A percentile compares a stretch with the other conserved stretches of the same genome.
phyloP scores from a whole-genome alignment of 2,888 invertebrate genomes.

The Temnothorax unifasciatus region DNA sequence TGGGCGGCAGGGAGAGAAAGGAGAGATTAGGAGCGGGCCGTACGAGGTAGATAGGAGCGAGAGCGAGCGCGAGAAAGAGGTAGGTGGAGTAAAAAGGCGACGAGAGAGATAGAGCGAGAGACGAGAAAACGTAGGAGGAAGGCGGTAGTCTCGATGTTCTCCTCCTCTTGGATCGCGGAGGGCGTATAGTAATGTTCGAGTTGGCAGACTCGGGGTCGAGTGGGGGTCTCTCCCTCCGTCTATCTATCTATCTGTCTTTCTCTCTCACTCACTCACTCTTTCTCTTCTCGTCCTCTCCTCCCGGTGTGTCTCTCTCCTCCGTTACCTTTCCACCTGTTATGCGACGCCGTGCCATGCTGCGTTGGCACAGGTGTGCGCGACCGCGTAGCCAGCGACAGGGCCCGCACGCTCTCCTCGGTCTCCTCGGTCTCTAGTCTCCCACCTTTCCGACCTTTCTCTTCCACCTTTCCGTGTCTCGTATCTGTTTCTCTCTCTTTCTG shows the following conservation, averaged over 20 bases:
- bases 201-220: constrained; percentile 79
- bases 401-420: constrained; percentile 60
- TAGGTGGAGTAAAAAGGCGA: constrained; percentile 56
- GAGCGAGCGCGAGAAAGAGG: constrained; percentile 61
- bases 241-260: constrained; percentile 59
- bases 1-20: constrained; percentile 51
- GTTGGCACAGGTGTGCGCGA: constrained; percentile 79
- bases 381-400: constrained; percentile 63
- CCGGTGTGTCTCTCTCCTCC: constrained; percentile 61
- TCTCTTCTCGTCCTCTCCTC: constrained; percentile 64
- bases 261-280: constrained; percentile 52
- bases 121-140: constrained; percentile 79
- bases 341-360: constrained; percentile 79
- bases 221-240: constrained; percentile 75
- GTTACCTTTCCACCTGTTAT: constrained; percentile 84
- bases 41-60: constrained; percentile 30
- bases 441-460: constrained; percentile 56
- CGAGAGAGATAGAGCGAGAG: constrained; percentile 61
- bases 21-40: constrained; percentile 37
- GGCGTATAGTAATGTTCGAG: constrained; percentile 85
- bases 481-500: constrained; percentile 11
- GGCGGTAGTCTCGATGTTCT: constrained; percentile 85
- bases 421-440: constrained; percentile 60
- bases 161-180: constrained; percentile 84
- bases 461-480: constrained; percentile 29